Evolutionary conservation across 2,113 vertebrate genomes (phyloP).

Genomic region (Calyptommatus sinebrachiatus): DNA sequence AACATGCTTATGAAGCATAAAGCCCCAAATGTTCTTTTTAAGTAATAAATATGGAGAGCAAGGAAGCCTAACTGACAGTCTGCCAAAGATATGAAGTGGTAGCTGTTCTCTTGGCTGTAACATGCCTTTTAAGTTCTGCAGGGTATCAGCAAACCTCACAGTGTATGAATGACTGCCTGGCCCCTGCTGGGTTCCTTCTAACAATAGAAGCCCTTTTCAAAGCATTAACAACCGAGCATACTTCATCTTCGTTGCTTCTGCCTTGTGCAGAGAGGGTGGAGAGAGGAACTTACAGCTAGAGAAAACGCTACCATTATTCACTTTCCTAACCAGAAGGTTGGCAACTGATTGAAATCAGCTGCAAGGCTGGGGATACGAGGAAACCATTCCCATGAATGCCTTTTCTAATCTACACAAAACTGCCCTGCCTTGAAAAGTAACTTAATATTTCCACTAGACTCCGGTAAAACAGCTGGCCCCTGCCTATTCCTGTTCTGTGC

Average conservation of each 20-base stretch:
- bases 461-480: constrained; percentile 15
- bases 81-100: constrained; percentile 4
- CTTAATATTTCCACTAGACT: neutral
- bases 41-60: neutral
- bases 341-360: constrained; percentile 6
- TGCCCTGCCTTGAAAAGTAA: neutral
- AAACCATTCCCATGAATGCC: neutral
- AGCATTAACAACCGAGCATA: neutral
- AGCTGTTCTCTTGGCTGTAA: constrained; percentile 7
- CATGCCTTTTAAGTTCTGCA: constrained; percentile 9
- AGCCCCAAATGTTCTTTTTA: neutral
- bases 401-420: neutral
- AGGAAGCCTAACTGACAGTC: neutral
- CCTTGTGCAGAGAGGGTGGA: neutral
- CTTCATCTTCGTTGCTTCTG: neutral
- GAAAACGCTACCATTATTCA: constrained; percentile 1
- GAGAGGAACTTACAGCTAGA: neutral
- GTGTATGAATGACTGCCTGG: neutral
- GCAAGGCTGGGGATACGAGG: neutral
- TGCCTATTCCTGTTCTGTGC: constrained; percentile 17
- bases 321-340: neutral
- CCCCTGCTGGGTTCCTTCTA: constrained; percentile 12
- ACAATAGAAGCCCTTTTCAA: constrained; percentile 11
- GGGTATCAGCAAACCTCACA: neutral
- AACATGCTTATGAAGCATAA: neutral